Evolutionary conservation across 2,888 invertebrate species (phyloP).

Genomic region (Chrysolina oricalcia): DNA sequence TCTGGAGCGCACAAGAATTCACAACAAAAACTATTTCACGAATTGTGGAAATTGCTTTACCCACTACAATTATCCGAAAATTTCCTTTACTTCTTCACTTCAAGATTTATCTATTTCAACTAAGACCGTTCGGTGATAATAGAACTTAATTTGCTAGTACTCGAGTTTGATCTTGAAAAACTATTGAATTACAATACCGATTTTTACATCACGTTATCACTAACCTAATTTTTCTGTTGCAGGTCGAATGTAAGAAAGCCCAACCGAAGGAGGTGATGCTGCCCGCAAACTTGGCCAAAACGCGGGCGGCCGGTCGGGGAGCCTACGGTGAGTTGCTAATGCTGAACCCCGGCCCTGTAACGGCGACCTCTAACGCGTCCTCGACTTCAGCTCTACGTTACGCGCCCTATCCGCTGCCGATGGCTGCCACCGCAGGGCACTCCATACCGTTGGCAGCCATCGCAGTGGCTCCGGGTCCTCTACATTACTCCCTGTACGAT

Average conservation of each 20-base stretch:
- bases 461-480: slow-evolving; percentile 68
- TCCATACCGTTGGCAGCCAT: slow-evolving; percentile 67
- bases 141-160: no score
- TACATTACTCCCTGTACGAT: slow-evolving; percentile 73
- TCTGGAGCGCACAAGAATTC: no score
- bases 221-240: slow-evolving; percentile 64
- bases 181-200: no score
- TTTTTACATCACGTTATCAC: no score
- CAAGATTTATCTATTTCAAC: no score
- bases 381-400: slow-evolving; percentile 76
- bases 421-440: slow-evolving; percentile 56
- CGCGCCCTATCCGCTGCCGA: slow-evolving; percentile 75
- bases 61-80: no score
- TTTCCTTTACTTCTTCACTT: no score
- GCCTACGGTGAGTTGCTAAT: slow-evolving; percentile 98
- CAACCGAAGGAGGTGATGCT: slow-evolving; percentile 99
- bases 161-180: no score
- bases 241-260: slow-evolving; percentile 99
- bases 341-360: slow-evolving; percentile 78
- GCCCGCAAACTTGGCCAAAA: slow-evolving; percentile 96
- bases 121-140: no score
- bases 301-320: slow-evolving; percentile 94
- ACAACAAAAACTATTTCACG: no score
- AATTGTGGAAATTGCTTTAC: no score
- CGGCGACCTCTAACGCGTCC: slow-evolving; percentile 64